Conservation (phyloP, 2,888 invertebrate genomes). For the Prionchulus punctatus region DNA sequence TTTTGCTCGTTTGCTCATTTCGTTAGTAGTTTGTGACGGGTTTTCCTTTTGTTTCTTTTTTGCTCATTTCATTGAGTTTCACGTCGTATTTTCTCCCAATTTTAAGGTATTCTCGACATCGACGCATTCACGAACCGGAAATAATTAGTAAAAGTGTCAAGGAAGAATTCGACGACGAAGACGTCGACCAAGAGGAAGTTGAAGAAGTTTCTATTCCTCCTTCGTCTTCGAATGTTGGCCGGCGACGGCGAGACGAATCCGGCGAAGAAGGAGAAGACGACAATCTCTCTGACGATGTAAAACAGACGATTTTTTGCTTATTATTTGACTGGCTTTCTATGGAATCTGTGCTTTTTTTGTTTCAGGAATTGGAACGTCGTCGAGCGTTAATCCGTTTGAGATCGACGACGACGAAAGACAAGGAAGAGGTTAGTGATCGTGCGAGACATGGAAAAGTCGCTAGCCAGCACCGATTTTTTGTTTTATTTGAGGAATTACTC, state of each 20-base stretch:
- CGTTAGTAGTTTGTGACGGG: too few species aligned
- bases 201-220: background rate
- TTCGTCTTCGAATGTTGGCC: background rate
- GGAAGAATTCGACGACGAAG: too few species aligned
- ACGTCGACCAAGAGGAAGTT: too few species aligned
- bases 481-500: conserved; percentile 10
- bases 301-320: conserved; percentile 1
- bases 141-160: too few species aligned
- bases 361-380: conserved; percentile 17
- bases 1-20: too few species aligned
- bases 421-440: conserved; percentile 10
- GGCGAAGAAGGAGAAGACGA: conserved; percentile 24
- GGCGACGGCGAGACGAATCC: background rate
- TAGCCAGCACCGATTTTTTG: conserved; percentile 1
- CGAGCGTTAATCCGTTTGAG: conserved; percentile 2
- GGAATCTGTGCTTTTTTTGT: background rate
- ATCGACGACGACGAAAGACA: background rate
- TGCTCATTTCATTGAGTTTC: too few species aligned
- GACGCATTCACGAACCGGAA: background rate
- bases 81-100: too few species aligned
- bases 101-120: too few species aligned
- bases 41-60: too few species aligned
- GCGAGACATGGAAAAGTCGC: too few species aligned
- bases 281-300: conserved; percentile 7
- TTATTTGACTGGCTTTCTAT: background rate